Base-by-base conservation (phyloP, 2,797 vertebrate genomes). In the Phoebastria nigripes region DNA sequence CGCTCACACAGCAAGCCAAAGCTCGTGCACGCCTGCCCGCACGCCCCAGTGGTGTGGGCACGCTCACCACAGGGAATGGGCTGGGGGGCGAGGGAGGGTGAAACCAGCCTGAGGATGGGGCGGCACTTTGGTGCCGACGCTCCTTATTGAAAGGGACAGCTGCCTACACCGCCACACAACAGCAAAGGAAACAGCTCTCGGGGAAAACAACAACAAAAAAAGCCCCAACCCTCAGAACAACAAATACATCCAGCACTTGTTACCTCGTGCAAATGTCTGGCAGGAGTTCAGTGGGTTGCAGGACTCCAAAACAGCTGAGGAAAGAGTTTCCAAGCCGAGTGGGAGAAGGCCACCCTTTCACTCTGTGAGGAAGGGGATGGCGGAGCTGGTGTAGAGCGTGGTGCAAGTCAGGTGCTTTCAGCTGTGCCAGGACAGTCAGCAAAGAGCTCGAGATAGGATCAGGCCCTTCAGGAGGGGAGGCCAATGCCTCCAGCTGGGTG, bases 131-230 rank as follows among this genome's bases (percentile, higher is more conserved):
- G 65, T 94, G 81, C 61, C 1, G 14, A 83, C 24, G 2, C 71
- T 87, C 78, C 80, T 85, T 67, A 51, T 62, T 63, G 97, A 93
- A 93, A 85, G 20, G 89, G 97, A 96, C 93, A 96, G 92, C 94
- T 94, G 97, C 95, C 84, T 86, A 25, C 65, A 25, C 79, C 2
- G 4, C 54, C 41, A 3, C 73, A 25, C 49, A 65, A 24, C 77
- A 44, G 87, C 42, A 44, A 87, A 95, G 91, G 94, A 93, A 96
- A 77, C 63, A 11, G 91, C 77, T 90, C 93, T 87, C 0, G 0
- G 93, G 90, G 69, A 70, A 79, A 92, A 74, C 52, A 90, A n/a
- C 58, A 73, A 47, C 74, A 63, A 19, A 22, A 42, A 72, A 47
- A 62, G 28, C 63, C 62, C 74, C 52, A 46, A 5, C 66, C 58